These are phyloP conservation scores for Ichneumoninae sp. DNA, from an alignment of 2,888 invertebrate species.

Conservation along the genomic window DNA sequence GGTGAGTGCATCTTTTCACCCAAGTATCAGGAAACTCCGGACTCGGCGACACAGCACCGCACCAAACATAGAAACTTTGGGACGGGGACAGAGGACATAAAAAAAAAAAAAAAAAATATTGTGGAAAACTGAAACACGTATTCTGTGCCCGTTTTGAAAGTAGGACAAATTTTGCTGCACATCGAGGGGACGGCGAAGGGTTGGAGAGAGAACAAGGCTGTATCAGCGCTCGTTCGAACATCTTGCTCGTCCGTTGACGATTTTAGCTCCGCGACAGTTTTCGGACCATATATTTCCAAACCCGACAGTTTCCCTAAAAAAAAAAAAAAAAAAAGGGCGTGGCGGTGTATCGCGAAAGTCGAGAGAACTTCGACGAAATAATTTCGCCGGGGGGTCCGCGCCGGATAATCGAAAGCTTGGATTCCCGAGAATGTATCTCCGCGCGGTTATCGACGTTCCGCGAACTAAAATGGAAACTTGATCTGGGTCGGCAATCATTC, in stretches of 20 bases:
- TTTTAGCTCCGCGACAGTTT: neutral
- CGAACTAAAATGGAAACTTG: conserved; percentile 60
- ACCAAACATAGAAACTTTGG: conserved; percentile 47
- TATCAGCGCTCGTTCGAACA: conserved; percentile 32
- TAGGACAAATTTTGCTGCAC: conserved; percentile 48
- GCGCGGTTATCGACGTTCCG: conserved; percentile 48
- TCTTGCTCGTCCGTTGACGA: conserved; percentile 7
- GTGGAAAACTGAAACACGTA: conserved; percentile 46
- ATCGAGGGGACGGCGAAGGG: conserved; percentile 3
- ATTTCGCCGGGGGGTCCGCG: conserved; percentile 17
- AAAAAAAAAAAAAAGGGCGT: neutral
- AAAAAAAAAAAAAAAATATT: conserved; percentile 25
- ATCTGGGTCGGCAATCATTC: conserved; percentile 77
- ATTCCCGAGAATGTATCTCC: conserved; percentile 42
- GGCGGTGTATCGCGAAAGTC: conserved; percentile 27
- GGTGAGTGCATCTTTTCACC: conserved; percentile 79
- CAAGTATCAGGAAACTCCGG: conserved; percentile 66
- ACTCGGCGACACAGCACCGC: conserved; percentile 70
- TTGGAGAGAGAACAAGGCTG: neutral
- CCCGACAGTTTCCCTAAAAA: neutral
- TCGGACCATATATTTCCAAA: conserved; percentile 1
- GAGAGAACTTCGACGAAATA: conserved; percentile 16
- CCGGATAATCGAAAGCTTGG: conserved; percentile 2
- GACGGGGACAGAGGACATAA: conserved; percentile 15
- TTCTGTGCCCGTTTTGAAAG: conserved; percentile 42